Percentiles rank a stretch among this genome's conserved stretches.
Conservation (phyloP, 2,797 vertebrate genomes). For the Florisuga fusca region DNA sequence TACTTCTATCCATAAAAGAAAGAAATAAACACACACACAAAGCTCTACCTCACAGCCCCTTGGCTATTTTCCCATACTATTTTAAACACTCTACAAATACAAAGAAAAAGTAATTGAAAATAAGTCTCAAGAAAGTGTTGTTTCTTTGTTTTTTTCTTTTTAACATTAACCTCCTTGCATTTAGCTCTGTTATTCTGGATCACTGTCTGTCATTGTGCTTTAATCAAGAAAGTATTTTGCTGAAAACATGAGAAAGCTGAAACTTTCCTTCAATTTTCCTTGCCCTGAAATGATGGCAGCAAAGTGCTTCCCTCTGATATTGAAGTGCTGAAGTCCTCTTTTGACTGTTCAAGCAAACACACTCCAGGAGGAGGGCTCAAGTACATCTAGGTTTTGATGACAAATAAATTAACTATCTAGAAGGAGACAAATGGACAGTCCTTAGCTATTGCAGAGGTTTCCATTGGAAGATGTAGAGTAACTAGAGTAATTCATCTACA, state of each 20-base stretch:
- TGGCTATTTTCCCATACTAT: conserved; percentile 51
- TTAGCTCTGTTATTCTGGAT: conserved; percentile 44
- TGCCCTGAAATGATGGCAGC: background rate
- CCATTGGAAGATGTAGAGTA: background rate
- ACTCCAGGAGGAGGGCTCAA: background rate
- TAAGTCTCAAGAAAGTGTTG: conserved; percentile 40
- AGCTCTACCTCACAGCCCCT: background rate
- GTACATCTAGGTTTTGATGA: background rate
- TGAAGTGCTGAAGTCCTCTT: background rate
- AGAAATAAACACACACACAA: background rate
- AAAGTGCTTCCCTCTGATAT: background rate
- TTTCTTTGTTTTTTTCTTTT: background rate
- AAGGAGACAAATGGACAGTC: background rate
- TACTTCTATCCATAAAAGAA: background rate
- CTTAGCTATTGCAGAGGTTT: background rate
- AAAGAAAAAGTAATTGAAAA: conserved; percentile 67
- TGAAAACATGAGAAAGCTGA: background rate
- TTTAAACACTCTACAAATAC: conserved; percentile 51
- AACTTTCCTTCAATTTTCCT: background rate
- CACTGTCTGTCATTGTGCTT: conserved; percentile 10
- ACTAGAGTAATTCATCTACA: background rate
- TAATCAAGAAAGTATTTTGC: background rate
- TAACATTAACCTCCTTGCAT: background rate
- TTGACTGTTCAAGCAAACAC: background rate
- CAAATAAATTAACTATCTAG: conserved; percentile 17